Base-by-base conservation (phyloP, 2,888 invertebrate species). In the Ypsolopha scabrella region DNA sequence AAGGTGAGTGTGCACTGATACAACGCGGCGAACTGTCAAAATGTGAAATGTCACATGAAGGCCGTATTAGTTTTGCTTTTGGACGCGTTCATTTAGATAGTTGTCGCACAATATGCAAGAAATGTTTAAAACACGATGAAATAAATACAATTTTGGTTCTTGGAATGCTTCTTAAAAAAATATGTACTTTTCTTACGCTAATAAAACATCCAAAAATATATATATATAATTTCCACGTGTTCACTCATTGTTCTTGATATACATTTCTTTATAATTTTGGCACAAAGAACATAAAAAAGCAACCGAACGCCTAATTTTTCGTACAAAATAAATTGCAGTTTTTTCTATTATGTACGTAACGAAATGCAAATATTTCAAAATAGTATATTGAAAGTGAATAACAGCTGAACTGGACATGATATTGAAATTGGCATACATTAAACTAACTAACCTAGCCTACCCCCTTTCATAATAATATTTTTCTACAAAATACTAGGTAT, bases 111-210 rank as follows among this genome's bases (percentile, higher is more conserved):
- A n/a, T 24, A 24, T 24, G 24, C 24, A 24, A 24, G 24, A 24
- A 3, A 24, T 24, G 24, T 24, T 24, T 24, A 24, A 2, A 24
- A 24, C 24, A 24, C 24, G 24, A 24, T 24, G 24, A 24, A 24
- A 24, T 24, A 24, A 24, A 24, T 48, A 52, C 46, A 39, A 53
- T 57, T 58, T 24, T 58, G 55, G 55, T 54, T 56, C 55, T 49
- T 60, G 62, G 58, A 57, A 53, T 60, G 54, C 45, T 47, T 46
- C 53, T 60, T 57, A 61, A 63, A 64, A 64, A 64, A 63, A 63
- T 58, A 46, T 58, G 60, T 53, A 41, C 54, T 4, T 34, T 52
- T 50, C 53, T 59, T 55, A 54, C 24, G 14, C 55, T 56, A 59
- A 53, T 59, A 62, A 59, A 60, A 51, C 57, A 55, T 61, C 55